A percentile compares a stretch with the other conserved stretches of the same genome.
Conservation (phyloP, 92 coral and sea anemone genomes). For the Virgularia gustaviana region DNA sequence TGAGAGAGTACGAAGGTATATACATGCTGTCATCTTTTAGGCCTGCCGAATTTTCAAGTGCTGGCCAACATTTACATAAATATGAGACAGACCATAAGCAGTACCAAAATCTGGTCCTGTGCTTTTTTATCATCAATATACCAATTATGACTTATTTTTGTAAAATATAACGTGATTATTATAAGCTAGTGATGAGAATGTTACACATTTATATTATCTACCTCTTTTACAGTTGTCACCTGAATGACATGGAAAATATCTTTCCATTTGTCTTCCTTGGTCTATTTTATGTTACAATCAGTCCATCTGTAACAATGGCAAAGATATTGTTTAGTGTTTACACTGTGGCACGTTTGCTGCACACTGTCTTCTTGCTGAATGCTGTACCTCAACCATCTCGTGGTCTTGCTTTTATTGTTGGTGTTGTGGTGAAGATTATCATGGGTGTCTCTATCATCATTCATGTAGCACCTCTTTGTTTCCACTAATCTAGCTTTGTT, state of each 20-base stretch:
- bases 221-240: constrained; percentile 61
- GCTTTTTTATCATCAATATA: too few relatives aligned
- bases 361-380: constrained; percentile 57
- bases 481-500: background rate
- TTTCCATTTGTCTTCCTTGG: constrained; percentile 67
- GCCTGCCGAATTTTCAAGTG: background rate
- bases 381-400: constrained; percentile 26
- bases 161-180: too few relatives aligned
- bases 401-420: background rate
- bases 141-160: too few relatives aligned
- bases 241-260: constrained; percentile 85
- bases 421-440: background rate
- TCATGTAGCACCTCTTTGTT: constrained; percentile 12
- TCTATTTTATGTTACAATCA: constrained; percentile 55
- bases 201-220: background rate
- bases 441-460: constrained; percentile 18
- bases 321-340: constrained; percentile 69
- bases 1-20: constrained; percentile 57
- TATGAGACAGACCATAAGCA: too few relatives aligned
- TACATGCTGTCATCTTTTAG: background rate
- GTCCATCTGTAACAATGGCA: constrained; percentile 54
- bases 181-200: background rate
- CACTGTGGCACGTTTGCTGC: constrained; percentile 63
- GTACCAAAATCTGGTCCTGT: too few relatives aligned
- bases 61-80: background rate